Percentiles rank a stretch among this genome's conserved stretches.
These are phyloP conservation scores for Drepana arcuata DNA, from an alignment of 1,140 invertebrate genomes.

Conservation along the genomic window DNA sequence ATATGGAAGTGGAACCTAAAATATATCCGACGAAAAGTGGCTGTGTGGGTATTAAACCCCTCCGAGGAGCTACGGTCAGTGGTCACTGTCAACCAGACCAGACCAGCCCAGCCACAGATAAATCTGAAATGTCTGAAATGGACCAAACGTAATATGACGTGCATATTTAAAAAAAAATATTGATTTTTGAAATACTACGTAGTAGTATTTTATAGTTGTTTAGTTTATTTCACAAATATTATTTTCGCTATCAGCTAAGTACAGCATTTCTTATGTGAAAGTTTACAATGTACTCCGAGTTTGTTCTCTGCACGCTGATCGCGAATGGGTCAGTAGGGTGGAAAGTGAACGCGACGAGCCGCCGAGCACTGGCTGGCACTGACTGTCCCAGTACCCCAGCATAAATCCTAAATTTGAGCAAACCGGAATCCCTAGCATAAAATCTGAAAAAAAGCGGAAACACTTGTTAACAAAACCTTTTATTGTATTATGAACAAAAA, in stretches of 20 bases:
- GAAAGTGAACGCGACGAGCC: conserved; percentile 97
- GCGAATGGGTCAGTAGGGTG: conserved; percentile 97
- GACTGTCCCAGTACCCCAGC: conserved; percentile 79
- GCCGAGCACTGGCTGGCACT: conserved; percentile 73
- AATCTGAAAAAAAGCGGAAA: conserved; percentile 76
- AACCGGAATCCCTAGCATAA: conserved; percentile 89
- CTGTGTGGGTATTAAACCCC: too few relatives aligned
- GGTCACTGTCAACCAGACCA: too few relatives aligned
- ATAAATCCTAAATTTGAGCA: conserved; percentile 92
- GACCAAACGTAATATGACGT: too few relatives aligned
- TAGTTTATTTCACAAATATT: neutral
- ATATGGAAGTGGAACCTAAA: too few relatives aligned
- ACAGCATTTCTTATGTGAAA: conserved; percentile 85
- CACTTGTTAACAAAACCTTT: neutral
- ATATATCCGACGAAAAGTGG: too few relatives aligned
- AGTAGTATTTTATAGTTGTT: conserved; percentile 5
- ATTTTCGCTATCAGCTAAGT: conserved; percentile 44
- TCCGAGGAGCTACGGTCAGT: too few relatives aligned
- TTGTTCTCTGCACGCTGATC: conserved; percentile 95
- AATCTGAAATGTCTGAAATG: too few relatives aligned
- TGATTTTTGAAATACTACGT: conserved; percentile 7
- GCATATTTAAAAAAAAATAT: too few relatives aligned
- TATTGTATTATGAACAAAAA: neutral
- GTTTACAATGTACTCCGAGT: conserved; percentile 96
- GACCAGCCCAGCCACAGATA: too few relatives aligned